Conservation (phyloP, 2,888 invertebrate species). For the Drosophila birchii region DNA sequence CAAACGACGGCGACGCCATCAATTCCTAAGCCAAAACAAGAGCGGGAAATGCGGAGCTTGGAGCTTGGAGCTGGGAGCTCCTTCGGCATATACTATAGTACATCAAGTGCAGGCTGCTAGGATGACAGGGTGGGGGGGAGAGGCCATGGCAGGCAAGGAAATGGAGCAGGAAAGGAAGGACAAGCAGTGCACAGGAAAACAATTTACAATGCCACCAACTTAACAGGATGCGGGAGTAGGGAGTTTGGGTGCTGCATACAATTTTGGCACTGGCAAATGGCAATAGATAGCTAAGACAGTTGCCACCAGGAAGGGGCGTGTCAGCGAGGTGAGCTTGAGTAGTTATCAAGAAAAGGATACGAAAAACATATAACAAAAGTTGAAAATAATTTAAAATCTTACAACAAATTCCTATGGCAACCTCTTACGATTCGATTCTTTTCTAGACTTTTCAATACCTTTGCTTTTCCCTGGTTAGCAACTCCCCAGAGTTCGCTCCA, state of each 20-base stretch:
- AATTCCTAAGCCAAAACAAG: constrained; percentile 58
- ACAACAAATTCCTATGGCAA: background rate
- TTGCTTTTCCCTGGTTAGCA: background rate
- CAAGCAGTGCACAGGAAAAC: constrained; percentile 66
- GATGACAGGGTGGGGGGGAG: background rate
- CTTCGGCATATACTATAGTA: constrained; percentile 47
- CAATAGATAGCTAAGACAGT: constrained; percentile 51
- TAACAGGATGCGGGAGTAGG: constrained; percentile 38
- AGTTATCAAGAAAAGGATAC: background rate
- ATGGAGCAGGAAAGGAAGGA: constrained; percentile 43
- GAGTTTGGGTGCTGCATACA: constrained; percentile 45
- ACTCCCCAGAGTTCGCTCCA: constrained; percentile 53
- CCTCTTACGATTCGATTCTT: constrained; percentile 5
- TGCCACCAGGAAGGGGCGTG: constrained; percentile 28
- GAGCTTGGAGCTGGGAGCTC: constrained; percentile 27
- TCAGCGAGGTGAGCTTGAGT: constrained; percentile 9
- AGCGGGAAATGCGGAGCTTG: constrained; percentile 24
- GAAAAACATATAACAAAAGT: background rate
- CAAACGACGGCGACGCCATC: constrained; percentile 58
- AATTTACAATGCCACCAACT: constrained; percentile 74
- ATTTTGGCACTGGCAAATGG: constrained; percentile 65
- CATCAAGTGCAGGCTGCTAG: constrained; percentile 57
- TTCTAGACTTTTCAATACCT: constrained; percentile 9
- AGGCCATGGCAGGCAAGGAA: constrained; percentile 23
- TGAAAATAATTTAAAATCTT: background rate